A percentile compares a stretch with the other conserved stretches of the same genome.
phyloP scores from a whole-genome alignment of 2,888 invertebrate species.

The Drosophila lacicola region DNA sequence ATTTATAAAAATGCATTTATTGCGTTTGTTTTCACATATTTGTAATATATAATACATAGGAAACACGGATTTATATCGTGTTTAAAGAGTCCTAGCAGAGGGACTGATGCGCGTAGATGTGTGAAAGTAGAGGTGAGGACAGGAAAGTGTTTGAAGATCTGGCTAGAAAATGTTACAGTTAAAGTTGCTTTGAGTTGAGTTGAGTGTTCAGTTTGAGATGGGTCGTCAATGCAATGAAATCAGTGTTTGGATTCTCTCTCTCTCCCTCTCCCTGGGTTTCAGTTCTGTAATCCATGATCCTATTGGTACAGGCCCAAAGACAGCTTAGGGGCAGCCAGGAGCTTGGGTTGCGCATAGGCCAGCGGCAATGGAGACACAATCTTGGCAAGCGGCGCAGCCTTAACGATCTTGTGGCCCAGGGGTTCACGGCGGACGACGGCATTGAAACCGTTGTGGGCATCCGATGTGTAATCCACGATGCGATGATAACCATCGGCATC shows the following conservation, averaged over 20 bases:
- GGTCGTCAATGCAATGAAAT: constrained; percentile 72
- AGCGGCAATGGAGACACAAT: constrained; percentile 73
- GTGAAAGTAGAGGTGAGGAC: constrained; percentile 26
- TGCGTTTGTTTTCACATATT: constrained; percentile 67
- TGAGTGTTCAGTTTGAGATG: constrained; percentile 45
- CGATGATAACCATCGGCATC: constrained; percentile 86
- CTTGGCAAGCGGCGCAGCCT: constrained; percentile 83
- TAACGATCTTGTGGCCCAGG: constrained; percentile 83
- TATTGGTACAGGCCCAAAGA: constrained; percentile 63
- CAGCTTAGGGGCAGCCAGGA: constrained; percentile 65
- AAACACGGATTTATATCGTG: constrained; percentile 31
- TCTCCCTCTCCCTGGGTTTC: constrained; percentile 11
- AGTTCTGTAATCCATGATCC: not conserved
- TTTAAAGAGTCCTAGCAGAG: constrained; percentile 45
- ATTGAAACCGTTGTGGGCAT: constrained; percentile 87
- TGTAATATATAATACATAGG: constrained; percentile 60
- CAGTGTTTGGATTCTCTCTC: constrained; percentile 70
- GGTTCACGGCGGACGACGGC: constrained; percentile 87
- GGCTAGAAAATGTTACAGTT: constrained; percentile 32
- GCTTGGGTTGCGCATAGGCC: constrained; percentile 76
- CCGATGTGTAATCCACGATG: constrained; percentile 87
- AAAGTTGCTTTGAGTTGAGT: constrained; percentile 29
- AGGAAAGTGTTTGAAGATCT: constrained; percentile 15
- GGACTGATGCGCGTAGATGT: constrained; percentile 37
- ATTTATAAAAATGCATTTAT: constrained; percentile 71